phyloP scores from a whole-genome alignment of 2,797 vertebrate species.

The Lagocephalus sceleratus region DNA sequence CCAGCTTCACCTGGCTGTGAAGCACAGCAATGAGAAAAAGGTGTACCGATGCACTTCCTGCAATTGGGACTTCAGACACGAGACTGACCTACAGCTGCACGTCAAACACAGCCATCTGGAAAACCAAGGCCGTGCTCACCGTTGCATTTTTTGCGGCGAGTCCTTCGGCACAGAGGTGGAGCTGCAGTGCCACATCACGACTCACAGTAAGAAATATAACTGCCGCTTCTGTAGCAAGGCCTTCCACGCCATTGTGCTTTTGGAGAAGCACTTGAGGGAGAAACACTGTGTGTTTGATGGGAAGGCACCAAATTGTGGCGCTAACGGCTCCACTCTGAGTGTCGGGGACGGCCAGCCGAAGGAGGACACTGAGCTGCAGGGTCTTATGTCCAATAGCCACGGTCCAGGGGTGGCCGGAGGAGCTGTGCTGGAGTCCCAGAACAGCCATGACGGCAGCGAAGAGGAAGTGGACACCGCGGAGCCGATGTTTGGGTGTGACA shows the following conservation, averaged over 20 bases:
- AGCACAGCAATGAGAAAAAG: constrained; percentile 98
- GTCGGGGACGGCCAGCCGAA: constrained; percentile 84
- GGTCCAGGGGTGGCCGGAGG: constrained; percentile 53
- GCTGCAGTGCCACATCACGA: constrained; percentile 98
- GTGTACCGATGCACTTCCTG: constrained; percentile 96
- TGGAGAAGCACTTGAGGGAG: constrained; percentile 94
- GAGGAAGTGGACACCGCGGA: constrained; percentile 93
- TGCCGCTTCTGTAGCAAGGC: constrained; percentile 99
- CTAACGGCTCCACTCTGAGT: constrained; percentile 82
- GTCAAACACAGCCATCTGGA: constrained; percentile 97
- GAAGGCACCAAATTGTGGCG: constrained; percentile 89
- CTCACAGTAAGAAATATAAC: constrained; percentile 98
- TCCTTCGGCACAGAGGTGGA: constrained; percentile 97
- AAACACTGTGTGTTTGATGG: constrained; percentile 97
- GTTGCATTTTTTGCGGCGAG: constrained; percentile 97
- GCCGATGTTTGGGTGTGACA: constrained; percentile 95
- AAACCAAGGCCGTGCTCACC: constrained; percentile 92
- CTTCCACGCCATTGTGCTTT: constrained; percentile 92
- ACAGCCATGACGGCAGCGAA: constrained; percentile 92
- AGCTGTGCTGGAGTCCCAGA: constrained; percentile 81
- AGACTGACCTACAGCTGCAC: constrained; percentile 93
- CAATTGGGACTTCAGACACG: constrained; percentile 96
- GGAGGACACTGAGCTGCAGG: constrained; percentile 90
- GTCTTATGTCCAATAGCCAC: constrained; percentile 89
- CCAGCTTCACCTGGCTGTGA: constrained; percentile 95